Conservation (phyloP, 2,797 vertebrate genomes). For the Echiichthys vipera region DNA sequence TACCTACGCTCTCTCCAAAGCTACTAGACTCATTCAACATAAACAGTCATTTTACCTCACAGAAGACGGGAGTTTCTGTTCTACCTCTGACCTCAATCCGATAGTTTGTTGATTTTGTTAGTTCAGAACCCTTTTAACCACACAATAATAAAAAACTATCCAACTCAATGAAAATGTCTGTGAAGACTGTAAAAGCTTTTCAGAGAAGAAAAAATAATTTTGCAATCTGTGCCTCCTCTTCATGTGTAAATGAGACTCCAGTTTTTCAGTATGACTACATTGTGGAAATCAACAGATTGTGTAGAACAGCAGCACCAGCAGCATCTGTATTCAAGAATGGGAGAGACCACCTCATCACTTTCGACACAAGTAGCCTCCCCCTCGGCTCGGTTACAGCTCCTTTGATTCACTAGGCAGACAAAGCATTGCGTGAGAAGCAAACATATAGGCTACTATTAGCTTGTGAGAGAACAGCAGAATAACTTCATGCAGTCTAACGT, state of each 20-base stretch:
- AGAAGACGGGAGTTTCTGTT: too few relatives aligned
- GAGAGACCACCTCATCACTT: not conserved
- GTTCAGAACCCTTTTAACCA: too few relatives aligned
- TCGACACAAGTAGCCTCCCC: not conserved
- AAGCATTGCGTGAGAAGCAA: not conserved
- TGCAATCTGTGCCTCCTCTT: not conserved
- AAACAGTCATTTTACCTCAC: too few relatives aligned
- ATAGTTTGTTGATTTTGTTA: too few relatives aligned
- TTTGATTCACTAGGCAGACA: not conserved
- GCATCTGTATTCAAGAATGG: slow-evolving; percentile 1
- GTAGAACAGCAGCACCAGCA: not conserved
- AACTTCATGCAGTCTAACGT: too few relatives aligned
- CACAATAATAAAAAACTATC: too few relatives aligned
- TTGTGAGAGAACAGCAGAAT: not conserved
- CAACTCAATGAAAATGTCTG: not conserved
- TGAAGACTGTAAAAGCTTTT: not conserved
- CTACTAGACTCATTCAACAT: too few relatives aligned
- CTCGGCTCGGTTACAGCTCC: not conserved
- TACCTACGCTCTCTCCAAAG: too few relatives aligned
- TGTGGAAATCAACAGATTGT: not conserved
- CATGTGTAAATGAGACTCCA: not conserved
- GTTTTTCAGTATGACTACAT: not conserved
- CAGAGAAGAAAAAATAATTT: not conserved
- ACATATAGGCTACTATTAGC: too few relatives aligned
- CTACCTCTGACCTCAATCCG: too few relatives aligned